A percentile compares a stretch with the other conserved stretches of the same genome.
These are phyloP conservation scores for Timandra comae DNA, from an alignment of 2,888 invertebrate genomes.

Conservation along the genomic window DNA sequence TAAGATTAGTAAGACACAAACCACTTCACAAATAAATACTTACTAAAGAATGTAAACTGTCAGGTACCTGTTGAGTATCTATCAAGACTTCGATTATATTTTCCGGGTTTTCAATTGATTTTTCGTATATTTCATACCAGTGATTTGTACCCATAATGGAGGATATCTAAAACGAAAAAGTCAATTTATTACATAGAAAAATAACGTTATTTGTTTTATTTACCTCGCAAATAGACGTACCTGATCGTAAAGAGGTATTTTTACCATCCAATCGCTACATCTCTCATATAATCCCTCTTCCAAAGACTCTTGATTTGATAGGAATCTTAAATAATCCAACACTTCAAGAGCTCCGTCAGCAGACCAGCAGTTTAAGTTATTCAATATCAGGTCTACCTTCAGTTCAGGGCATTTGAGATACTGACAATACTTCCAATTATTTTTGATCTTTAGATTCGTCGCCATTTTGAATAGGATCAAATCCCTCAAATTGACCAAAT, in stretches of 20 bases:
- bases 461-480: slow-evolving; percentile 77
- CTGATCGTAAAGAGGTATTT: slow-evolving; percentile 80
- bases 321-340: slow-evolving; percentile 67
- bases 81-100: slow-evolving; percentile 72
- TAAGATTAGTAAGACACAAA: not conserved
- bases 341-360: slow-evolving; percentile 73
- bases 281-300: slow-evolving; percentile 56
- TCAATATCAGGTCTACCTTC: slow-evolving; percentile 69
- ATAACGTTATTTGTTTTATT: too few relatives aligned
- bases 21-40: not conserved
- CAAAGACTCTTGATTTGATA: slow-evolving; percentile 52
- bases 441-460: slow-evolving; percentile 60
- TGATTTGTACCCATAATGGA: slow-evolving; percentile 71
- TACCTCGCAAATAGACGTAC: slow-evolving; percentile 36
- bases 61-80: slow-evolving; percentile 71
- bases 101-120: slow-evolving; percentile 72
- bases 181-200: too few relatives aligned
- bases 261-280: slow-evolving; percentile 76
- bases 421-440: slow-evolving; percentile 71
- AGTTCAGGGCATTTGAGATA: slow-evolving; percentile 68
- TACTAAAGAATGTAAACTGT: not conserved
- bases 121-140: slow-evolving; percentile 78
- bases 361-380: slow-evolving; percentile 75
- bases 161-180: slow-evolving; percentile 62
- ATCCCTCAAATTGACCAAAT: slow-evolving; percentile 76